Evolutionary conservation across 2,797 vertebrate genomes (phyloP).

Genomic region (Vultur gryphus): DNA sequence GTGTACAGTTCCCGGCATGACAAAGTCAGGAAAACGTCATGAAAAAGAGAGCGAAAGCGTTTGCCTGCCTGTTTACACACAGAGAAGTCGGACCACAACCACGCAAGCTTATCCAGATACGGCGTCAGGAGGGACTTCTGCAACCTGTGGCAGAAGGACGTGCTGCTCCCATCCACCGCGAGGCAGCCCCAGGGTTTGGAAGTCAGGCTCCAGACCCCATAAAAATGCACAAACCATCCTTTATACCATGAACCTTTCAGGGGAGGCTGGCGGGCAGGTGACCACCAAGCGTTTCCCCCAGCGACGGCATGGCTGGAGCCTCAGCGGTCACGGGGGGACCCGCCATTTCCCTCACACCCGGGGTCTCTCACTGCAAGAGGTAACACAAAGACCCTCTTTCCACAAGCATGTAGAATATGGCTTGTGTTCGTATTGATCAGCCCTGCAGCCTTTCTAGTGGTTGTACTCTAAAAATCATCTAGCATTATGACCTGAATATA

Average conservation of each 20-base stretch:
- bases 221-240: not conserved
- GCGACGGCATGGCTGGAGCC: rapidly evolving
- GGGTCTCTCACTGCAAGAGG: not conserved
- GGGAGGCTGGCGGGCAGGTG: not conserved
- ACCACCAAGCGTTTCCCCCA: not conserved
- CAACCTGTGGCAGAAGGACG: not conserved
- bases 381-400: not conserved
- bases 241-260: not conserved
- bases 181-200: not conserved
- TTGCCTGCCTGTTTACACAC: not conserved
- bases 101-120: rapidly evolving
- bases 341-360: rapidly evolving
- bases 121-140: not conserved
- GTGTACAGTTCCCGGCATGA: not conserved
- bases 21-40: not conserved
- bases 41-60: not conserved
- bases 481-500: not conserved
- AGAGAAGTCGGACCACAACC: not conserved
- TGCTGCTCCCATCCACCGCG: not conserved
- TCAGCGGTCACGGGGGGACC: rapidly evolving
- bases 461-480: not conserved
- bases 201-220: not conserved
- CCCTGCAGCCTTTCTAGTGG: not conserved
- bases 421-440: not conserved
- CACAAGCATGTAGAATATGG: not conserved